Evolutionary conservation across 2,797 vertebrate species (phyloP).

Genomic region (Galago senegalensis): DNA sequence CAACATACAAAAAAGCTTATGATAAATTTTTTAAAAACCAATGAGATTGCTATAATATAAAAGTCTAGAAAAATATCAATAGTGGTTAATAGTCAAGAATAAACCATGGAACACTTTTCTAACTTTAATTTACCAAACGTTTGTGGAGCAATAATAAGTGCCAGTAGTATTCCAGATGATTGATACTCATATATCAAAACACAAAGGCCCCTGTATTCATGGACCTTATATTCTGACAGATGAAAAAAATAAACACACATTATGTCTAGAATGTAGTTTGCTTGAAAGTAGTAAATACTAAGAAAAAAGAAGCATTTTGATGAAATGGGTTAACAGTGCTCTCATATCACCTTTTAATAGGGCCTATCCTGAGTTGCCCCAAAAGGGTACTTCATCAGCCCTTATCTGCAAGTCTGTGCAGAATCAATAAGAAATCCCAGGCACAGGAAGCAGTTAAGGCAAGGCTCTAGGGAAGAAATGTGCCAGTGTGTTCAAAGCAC

Average conservation of each 20-base stretch:
- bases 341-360: slow-evolving; percentile 25
- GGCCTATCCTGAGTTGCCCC: not conserved
- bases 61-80: not conserved
- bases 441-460: not conserved
- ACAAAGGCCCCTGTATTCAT: not conserved
- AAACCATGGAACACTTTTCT: not conserved
- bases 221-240: not conserved
- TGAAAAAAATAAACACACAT: not conserved
- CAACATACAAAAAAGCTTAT: not conserved
- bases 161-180: not conserved
- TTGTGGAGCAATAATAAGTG: not conserved
- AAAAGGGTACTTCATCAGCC: not conserved
- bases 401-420: not conserved
- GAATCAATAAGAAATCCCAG: not conserved
- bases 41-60: not conserved
- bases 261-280: not conserved
- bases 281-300: slow-evolving; percentile 18
- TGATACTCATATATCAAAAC: not conserved
- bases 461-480: not conserved
- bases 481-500: not conserved
- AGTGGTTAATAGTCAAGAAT: not conserved
- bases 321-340: not conserved
- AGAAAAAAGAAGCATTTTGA: not conserved
- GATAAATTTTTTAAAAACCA: slow-evolving; percentile 10
- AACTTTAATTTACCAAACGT: slow-evolving; percentile 29